phyloP scores from a whole-genome alignment of 2,888 invertebrate genomes.

The Hermodice carunculata region DNA sequence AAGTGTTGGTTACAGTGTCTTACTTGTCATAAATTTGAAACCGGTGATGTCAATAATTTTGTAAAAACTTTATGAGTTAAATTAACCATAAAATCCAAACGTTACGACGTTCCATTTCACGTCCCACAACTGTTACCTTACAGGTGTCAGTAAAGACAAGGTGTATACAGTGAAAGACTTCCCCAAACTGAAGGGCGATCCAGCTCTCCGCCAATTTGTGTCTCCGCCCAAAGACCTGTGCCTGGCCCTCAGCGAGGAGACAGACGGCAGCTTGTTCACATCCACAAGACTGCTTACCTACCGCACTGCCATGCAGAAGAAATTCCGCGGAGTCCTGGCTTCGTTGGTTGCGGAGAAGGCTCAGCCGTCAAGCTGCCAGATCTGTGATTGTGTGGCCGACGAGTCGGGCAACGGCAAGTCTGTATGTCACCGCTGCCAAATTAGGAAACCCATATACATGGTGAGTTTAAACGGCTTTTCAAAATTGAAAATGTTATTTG shows the following conservation, averaged over 20 bases:
- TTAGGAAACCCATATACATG: not conserved
- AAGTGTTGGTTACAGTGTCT: no score
- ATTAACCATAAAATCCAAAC: no score
- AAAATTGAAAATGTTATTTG: no score
- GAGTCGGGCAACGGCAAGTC: conserved; percentile 67
- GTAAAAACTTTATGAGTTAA: no score
- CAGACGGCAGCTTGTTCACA: conserved; percentile 78
- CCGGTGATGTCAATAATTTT: no score
- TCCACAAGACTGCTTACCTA: not conserved
- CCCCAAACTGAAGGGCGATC: conserved; percentile 72
- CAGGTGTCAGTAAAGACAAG: no score
- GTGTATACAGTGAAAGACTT: conserved; percentile 89
- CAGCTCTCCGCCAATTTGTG: conserved; percentile 39
- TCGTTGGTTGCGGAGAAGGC: conserved; percentile 62
- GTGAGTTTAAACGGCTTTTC: no score
- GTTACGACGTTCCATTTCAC: no score
- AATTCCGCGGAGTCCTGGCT: conserved; percentile 58
- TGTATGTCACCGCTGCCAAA: conserved; percentile 62
- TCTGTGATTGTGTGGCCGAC: conserved; percentile 70
- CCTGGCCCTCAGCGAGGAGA: conserved; percentile 77
- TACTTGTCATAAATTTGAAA: no score
- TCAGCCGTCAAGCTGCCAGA: conserved; percentile 67
- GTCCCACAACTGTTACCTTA: no score
- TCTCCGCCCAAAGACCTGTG: conserved; percentile 72
- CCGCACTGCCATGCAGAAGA: not conserved